These are phyloP conservation scores for Gallinago solitaria DNA, from an alignment of 2,797 vertebrate species.

Conservation along the genomic window DNA sequence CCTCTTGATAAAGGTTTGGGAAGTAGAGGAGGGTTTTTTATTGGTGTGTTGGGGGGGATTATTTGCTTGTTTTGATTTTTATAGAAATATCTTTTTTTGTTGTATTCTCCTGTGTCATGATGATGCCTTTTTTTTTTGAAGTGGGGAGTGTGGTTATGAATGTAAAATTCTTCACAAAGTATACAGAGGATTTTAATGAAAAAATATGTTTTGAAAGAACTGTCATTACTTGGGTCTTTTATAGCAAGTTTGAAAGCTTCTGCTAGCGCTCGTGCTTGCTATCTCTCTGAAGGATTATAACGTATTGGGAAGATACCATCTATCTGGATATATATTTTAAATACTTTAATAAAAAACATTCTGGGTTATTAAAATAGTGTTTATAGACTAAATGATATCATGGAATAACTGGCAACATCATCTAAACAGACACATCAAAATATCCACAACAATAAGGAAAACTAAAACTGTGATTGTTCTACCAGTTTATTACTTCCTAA, in stretches of 20 bases:
- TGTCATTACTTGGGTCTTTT: slow-evolving; percentile 9
- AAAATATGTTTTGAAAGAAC: slow-evolving; percentile 25
- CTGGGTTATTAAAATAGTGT: background rate
- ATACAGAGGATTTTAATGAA: background rate
- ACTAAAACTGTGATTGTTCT: background rate
- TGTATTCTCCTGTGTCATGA: background rate
- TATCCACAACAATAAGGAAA: background rate
- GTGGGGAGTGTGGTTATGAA: background rate
- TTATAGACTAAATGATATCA: background rate
- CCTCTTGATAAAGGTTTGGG: background rate
- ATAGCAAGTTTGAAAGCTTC: background rate
- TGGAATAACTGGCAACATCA: background rate
- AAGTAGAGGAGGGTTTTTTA: background rate
- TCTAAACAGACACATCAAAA: background rate
- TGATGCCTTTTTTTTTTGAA: background rate
- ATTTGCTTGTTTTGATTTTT: slow-evolving; percentile 17
- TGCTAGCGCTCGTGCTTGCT: background rate
- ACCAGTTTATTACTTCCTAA: background rate
- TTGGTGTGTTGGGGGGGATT: background rate
- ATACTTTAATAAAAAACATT: background rate
- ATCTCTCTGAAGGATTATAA: background rate
- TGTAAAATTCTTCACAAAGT: background rate
- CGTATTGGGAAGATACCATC: background rate
- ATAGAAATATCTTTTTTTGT: background rate
- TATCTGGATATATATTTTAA: background rate